phyloP scores from a whole-genome alignment of 2,113 vertebrate species.

The Equus quagga region DNA sequence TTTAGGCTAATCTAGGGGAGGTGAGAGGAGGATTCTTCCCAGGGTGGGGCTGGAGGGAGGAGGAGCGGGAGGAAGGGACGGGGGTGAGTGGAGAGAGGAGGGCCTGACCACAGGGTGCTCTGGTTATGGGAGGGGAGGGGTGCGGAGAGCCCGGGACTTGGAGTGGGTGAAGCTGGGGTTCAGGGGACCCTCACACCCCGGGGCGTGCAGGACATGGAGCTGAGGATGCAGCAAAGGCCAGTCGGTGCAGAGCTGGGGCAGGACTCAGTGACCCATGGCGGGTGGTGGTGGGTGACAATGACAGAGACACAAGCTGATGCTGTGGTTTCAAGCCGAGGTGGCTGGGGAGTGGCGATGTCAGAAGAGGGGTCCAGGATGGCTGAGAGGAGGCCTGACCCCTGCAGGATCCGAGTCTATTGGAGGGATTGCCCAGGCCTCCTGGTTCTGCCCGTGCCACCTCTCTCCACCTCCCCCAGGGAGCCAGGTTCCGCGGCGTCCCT shows the following conservation, averaged over 20 bases:
- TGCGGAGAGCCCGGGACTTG: rapidly evolving
- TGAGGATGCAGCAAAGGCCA: neutral
- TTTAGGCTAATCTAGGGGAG: neutral
- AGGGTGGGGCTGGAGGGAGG: neutral
- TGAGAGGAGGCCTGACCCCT: neutral
- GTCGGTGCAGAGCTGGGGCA: neutral
- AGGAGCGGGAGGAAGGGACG: neutral
- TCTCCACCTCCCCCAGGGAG: neutral
- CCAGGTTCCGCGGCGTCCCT: neutral
- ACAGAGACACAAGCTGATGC: neutral
- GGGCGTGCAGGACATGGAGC: neutral
- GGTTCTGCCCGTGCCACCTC: neutral
- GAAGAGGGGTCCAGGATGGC: neutral
- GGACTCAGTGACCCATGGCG: neutral
- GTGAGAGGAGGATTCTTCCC: neutral
- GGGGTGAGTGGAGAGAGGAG: too few species aligned
- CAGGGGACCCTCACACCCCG: neutral
- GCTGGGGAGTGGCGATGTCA: neutral
- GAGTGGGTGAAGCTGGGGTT: neutral
- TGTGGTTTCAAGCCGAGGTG: neutral
- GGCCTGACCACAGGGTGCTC: neutral
- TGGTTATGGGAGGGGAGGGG: neutral
- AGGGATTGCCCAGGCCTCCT: neutral
- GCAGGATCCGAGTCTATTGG: neutral
- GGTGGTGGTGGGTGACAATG: neutral